Base-by-base conservation (phyloP, 23 tunicate species). In the Clavelina lepadiformis region DNA sequence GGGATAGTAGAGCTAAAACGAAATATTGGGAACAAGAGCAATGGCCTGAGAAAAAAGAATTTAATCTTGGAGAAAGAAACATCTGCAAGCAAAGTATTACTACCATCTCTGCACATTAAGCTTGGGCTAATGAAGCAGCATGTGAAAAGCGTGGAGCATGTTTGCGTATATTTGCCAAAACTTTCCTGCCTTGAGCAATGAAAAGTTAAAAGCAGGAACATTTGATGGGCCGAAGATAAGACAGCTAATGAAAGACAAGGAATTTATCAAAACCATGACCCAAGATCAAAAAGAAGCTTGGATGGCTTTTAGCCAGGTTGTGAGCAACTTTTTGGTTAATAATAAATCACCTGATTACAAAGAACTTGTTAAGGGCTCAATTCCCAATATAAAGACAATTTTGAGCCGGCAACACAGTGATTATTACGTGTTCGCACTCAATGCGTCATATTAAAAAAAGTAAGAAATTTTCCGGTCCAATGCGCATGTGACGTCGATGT, bases 251-350 rank as follows among this genome's bases (percentile, higher is more conserved):
- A 44, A 37, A 38, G 70, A 38, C 59, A 51, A 49, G 31, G 2
- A 1, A 46, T 47, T 67, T 0, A 49, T 18, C n/a, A 38, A 51
- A 49, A 28, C 41, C 22, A 49, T 41, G 36, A 67, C 28, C 36
- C 36, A 18, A 47, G 18, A 27, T 0, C 59, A 67, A 38, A 49
- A 47, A 1, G 38, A 49, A 20, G 73, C 30, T 67, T 67, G 35
- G 61, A 30, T 47, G 33, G 68, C 68, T 63, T 63, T 63, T 32
- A 63, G 68, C 68, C 51, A 35, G 50, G 68, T 63, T 63, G 68
- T 63, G 19, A 67, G 38, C 0, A 67, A 41, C 27, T 67, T 67
- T 67, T 2, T 41, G 61, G 73, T 36, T 28, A 67, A 50, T 51
- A 25, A 45, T 36, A 67, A 51, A 67, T 18, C 2, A 20, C 44